Percentiles rank a stretch among this genome's conserved stretches.
Evolutionary conservation across 2,888 invertebrate genomes (phyloP).

Genomic region (Brenthis hecate): DNA sequence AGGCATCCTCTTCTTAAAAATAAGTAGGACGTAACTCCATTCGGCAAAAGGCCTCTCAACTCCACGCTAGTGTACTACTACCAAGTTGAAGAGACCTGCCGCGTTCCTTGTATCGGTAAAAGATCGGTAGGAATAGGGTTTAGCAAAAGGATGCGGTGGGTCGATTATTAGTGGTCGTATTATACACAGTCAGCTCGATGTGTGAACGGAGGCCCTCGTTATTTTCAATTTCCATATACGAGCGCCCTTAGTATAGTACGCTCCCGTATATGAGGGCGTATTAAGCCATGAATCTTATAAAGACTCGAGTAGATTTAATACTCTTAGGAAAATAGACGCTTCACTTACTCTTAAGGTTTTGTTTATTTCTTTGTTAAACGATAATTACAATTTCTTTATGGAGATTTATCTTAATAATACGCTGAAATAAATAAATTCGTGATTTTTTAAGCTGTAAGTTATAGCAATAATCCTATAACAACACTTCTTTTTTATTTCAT

Average conservation of each 20-base stretch:
- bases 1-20: slow-evolving; percentile 77
- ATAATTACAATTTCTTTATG: slow-evolving; percentile 12
- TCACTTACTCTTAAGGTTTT: slow-evolving; percentile 22
- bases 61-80: slow-evolving; percentile 66
- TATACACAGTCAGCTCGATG: slow-evolving; percentile 72
- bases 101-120: slow-evolving; percentile 58
- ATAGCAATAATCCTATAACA: slow-evolving; percentile 27
- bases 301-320: slow-evolving; percentile 70
- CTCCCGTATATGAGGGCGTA: slow-evolving; percentile 74
- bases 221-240: slow-evolving; percentile 82
- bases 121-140: slow-evolving; percentile 64
- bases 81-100: slow-evolving; percentile 66
- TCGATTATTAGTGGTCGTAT: slow-evolving; percentile 66
- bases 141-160: slow-evolving; percentile 60
- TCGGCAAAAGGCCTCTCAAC: slow-evolving; percentile 78
- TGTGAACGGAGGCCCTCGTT: slow-evolving; percentile 79
- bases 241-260: slow-evolving; percentile 68
- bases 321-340: slow-evolving; percentile 42
- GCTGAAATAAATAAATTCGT: slow-evolving; percentile 9
- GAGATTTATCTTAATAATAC: slow-evolving; percentile 7
- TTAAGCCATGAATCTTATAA: slow-evolving; percentile 79
- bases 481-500: slow-evolving; percentile 32
- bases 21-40: slow-evolving; percentile 81
- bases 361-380: slow-evolving; percentile 18
- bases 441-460: slow-evolving; percentile 24